Conservation (phyloP, 2,888 invertebrate species). For the Coelinius sp. region DNA sequence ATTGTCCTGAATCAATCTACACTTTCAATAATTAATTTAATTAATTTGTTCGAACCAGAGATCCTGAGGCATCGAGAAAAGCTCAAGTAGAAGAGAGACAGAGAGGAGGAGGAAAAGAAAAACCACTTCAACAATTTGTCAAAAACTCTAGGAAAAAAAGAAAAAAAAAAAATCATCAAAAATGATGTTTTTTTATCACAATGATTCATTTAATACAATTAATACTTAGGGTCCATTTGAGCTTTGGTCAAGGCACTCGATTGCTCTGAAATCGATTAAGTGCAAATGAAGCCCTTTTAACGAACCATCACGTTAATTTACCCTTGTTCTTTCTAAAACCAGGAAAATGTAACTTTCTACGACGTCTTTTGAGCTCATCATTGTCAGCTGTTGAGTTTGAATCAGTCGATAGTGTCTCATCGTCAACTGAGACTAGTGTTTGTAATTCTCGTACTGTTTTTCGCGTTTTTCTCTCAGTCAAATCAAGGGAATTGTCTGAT, state of each 20-base stretch:
- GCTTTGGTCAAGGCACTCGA: slow-evolving; percentile 18
- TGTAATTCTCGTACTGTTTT: slow-evolving; percentile 60
- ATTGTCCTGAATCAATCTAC: slow-evolving; percentile 10
- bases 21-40: background rate
- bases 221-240: slow-evolving; percentile 16
- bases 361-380: slow-evolving; percentile 76
- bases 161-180: slow-evolving; percentile 18
- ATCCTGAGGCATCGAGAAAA: background rate
- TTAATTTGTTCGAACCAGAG: background rate
- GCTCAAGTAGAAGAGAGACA: slow-evolving; percentile 7
- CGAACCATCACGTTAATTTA: slow-evolving; percentile 23
- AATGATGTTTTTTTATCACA: slow-evolving; percentile 23
- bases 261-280: slow-evolving; percentile 14
- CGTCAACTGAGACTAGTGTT: slow-evolving; percentile 72
- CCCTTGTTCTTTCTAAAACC: slow-evolving; percentile 75
- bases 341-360: slow-evolving; percentile 77
- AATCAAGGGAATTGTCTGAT: slow-evolving; percentile 71
- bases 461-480: slow-evolving; percentile 45
- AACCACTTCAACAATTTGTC: background rate
- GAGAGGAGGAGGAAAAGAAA: background rate
- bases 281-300: slow-evolving; percentile 8
- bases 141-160: too few relatives aligned
- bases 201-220: slow-evolving; percentile 16
- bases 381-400: slow-evolving; percentile 77
- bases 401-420: slow-evolving; percentile 79